A percentile compares a stretch with the other conserved stretches of the same genome.
phyloP scores from a whole-genome alignment of 2,113 vertebrate genomes.

The Gymnobelideus leadbeateri region DNA sequence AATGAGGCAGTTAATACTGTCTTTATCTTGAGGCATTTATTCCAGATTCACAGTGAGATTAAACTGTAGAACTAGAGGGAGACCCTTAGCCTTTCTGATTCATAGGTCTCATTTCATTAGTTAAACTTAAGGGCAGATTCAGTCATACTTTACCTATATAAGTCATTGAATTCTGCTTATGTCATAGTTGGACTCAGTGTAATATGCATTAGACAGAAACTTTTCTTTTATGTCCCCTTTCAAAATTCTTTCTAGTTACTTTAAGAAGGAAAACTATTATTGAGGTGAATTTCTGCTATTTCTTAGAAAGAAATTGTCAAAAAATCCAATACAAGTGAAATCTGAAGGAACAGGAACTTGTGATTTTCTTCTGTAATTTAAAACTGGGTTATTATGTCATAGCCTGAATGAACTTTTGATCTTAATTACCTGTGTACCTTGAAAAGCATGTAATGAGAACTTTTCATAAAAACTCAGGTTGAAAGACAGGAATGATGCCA shows the following conservation, averaged over 20 bases:
- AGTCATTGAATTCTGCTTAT: neutral
- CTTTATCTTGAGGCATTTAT: neutral
- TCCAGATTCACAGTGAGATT: slow-evolving; percentile 35
- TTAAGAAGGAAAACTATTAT: neutral
- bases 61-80: slow-evolving; percentile 32
- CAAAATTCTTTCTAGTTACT: neutral
- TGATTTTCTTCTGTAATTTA: neutral
- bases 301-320: neutral
- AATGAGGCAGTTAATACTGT: slow-evolving; percentile 20
- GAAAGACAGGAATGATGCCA: neutral
- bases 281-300: neutral
- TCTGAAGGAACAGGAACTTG: neutral
- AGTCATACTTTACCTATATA: neutral
- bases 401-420: neutral
- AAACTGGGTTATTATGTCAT: neutral
- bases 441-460: neutral
- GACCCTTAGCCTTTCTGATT: neutral
- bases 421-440: neutral
- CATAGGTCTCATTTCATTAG: neutral
- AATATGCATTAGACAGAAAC: neutral
- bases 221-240: neutral
- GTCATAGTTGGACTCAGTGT: neutral
- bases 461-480: neutral
- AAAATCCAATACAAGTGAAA: neutral
- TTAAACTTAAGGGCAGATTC: neutral